Evolutionary conservation across 2,113 vertebrate genomes (phyloP).

Genomic region (Shinisaurus crocodilurus): DNA sequence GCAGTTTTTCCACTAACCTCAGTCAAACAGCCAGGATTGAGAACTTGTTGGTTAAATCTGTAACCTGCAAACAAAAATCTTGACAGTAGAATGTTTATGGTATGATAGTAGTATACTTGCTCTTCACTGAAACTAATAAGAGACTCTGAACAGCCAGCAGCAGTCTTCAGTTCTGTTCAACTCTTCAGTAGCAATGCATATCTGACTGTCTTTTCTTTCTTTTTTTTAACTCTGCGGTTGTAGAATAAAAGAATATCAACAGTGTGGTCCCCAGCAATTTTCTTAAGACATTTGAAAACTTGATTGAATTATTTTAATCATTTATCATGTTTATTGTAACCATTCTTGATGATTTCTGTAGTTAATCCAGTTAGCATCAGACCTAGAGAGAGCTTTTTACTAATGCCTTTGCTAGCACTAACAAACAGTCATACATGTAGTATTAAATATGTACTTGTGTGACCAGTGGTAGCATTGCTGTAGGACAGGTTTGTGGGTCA

Average conservation of each 20-base stretch:
- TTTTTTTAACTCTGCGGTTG: not conserved
- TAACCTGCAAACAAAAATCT: not conserved
- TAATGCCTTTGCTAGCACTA: not conserved
- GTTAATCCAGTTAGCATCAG: not conserved
- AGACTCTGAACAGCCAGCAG: not conserved
- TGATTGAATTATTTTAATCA: not conserved
- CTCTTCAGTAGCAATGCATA: not conserved
- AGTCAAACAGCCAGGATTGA: not conserved
- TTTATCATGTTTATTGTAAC: not conserved
- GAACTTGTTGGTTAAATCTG: not conserved
- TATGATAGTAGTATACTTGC: not conserved
- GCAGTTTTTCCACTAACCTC: not conserved
- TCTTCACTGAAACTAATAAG: not conserved
- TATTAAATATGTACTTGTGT: not conserved
- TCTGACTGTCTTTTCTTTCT: not conserved
- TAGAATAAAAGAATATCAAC: not conserved
- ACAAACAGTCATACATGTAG: not conserved
- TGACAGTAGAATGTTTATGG: not conserved
- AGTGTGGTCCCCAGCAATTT: not conserved
- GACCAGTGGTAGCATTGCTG: no score
- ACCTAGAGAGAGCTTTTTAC: not conserved
- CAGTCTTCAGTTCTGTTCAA: not conserved
- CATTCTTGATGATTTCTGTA: not conserved
- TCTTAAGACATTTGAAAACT: not conserved
- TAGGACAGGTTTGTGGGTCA: no score